Evolutionary conservation across 2,113 vertebrate species (phyloP), one percentile per base, ranked within the genome.

Genomic region (Uropsilus gracilis): DNA sequence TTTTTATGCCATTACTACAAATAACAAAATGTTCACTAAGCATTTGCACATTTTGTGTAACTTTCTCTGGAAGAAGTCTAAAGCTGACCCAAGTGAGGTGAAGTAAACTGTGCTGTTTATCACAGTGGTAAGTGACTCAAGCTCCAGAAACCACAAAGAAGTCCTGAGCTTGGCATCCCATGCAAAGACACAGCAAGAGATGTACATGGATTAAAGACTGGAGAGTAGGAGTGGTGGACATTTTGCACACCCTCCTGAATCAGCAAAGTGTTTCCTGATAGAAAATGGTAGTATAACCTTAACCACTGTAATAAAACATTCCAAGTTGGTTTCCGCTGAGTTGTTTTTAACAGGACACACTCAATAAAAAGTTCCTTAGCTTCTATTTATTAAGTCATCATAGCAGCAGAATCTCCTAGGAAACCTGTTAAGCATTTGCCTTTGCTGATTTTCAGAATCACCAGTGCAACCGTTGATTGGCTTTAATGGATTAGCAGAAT

Each of bases 51-150:
- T 44, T 84, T 22, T 68, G 10, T 20, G 0, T 16, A 6, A 48
- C 26, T 37, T 85, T 59, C 39, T 42, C 39, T 84, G 44, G 9
- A 50, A 78, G 48, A 71, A 20, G 5, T 53, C 37, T 75, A 64
- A 32, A 24, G 2, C 13, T 42, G 28, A 84, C 20, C 24, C 18
- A 44, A 66, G 69, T 64, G 63, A 78, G 91, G 91, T 26, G 30
- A 1, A 73, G 30, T 14, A 55, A 59, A 39, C 1, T 6, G 3
- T 1, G 1, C 1, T 53, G 2, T 9, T 34, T 26, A 32, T 6
- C 46, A 69, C 12, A 50, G 24, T 24, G 10, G 3, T 8, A 1
- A 8, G 12, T 42, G 32, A 11, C 28, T 81, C 24, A 68, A 90
- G n/a, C 0, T 13, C 10, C 37, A 44, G 26, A 55, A 6, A 4